Base-by-base conservation (phyloP, 2,888 invertebrate genomes). In the Ophion obscuratus region DNA sequence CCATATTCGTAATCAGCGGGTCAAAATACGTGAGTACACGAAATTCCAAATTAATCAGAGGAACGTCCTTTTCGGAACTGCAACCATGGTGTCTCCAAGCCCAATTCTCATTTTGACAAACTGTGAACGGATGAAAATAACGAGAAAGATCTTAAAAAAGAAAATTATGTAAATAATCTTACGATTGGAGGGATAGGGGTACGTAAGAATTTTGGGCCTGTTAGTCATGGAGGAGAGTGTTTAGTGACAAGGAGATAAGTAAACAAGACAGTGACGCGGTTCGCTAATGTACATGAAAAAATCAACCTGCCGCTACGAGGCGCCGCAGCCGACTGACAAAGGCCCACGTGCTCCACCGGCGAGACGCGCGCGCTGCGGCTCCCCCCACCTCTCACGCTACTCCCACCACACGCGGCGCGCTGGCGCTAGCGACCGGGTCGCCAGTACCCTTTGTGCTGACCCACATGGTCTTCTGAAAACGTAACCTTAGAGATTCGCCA, bases 341-440 rank as follows among this genome's bases (percentile, higher is more conserved):
- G 53, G 67, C 57, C 67, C 77, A 77, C 77, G 77, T 77, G 77
- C 57, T 66, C 47, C 36, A 57, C 40, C 47, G 68, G 24, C 14
- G 7, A 7, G 47, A 6, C 14, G 27, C 27, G 53, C 11, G 17
- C 14, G 53, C 53, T 14, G 40, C 47, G 17, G 17, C 9, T 7
- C 27, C 24, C 64, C 47, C 40, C 11, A 10, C 17, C 17, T 36
- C 31, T 10, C 53, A 1, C 7, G 71, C n/a, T 27, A 27, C 57
- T n/a, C 53, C 36, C 73, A 57, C 10, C 20, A 20, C 27, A 27
- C 57, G 57, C 57, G 57, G 11, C 67, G 24, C 57, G 36, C 57
- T n/a, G 44, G 57, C 66, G 67, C 57, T 47, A 31, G 66, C 61
- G 61, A 3, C 20, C 10, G 7, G 20, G 20, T 20, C 20, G 53